These are phyloP conservation scores for Datnioides undecimradiatus DNA, from an alignment of 2,113 vertebrate species.

Conservation along the genomic window DNA sequence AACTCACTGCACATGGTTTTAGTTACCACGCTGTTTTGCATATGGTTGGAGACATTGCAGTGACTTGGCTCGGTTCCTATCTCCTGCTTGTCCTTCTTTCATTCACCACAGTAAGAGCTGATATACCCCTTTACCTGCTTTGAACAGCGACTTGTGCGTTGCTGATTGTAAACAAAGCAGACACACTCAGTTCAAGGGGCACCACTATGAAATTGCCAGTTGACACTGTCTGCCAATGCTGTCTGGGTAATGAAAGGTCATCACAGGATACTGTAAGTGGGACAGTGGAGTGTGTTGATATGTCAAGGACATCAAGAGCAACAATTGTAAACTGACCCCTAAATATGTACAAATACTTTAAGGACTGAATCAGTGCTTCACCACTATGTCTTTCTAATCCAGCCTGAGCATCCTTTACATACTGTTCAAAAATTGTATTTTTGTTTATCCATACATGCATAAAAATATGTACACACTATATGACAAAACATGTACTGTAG, in stretches of 20 bases:
- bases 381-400: neutral
- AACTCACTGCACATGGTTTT: neutral
- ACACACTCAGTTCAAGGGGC: neutral
- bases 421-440: neutral
- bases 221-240: neutral
- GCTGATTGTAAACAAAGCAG: constrained; percentile 10
- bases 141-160: neutral
- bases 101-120: neutral
- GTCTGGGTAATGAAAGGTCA: neutral
- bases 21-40: no score
- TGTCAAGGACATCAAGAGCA: no score
- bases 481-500: neutral
- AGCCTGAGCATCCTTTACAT: neutral
- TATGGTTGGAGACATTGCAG: neutral
- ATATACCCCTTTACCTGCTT: neutral
- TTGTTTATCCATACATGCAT: neutral
- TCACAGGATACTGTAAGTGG: neutral
- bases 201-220: neutral
- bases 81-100: neutral
- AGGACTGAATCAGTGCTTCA: neutral
- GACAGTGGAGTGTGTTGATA: neutral
- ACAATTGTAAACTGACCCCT: neutral
- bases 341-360: neutral
- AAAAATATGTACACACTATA: neutral
- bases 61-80: neutral